Conservation (phyloP, 2,113 vertebrate species). For the Capreolus pygargus region DNA sequence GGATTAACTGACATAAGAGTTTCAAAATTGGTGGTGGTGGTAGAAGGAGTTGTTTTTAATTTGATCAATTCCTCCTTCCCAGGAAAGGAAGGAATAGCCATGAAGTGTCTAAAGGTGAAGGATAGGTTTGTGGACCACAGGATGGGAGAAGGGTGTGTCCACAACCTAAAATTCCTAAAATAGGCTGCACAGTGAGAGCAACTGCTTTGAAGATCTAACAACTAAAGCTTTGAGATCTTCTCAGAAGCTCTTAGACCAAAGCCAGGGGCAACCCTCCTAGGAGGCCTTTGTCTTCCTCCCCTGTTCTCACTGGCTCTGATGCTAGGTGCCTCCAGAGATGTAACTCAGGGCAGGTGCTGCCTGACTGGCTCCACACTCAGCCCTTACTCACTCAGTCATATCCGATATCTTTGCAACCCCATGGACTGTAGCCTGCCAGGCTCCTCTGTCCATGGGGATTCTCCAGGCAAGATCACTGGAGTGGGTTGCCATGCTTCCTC, state of each 20-base stretch:
- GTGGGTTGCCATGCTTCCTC: not conserved
- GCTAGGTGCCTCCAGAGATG: not conserved
- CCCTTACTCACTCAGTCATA: not conserved
- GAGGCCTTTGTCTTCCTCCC: not conserved
- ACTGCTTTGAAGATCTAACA: not conserved
- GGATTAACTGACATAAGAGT: not conserved
- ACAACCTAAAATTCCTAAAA: not conserved
- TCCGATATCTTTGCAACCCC: not conserved
- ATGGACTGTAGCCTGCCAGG: not conserved
- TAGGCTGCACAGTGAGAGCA: accelerated
- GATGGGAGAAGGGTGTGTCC: accelerated
- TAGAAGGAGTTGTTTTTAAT: not conserved
- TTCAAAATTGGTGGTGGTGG: not conserved
- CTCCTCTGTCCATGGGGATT: not conserved
- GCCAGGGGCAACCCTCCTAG: not conserved
- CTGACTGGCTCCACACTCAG: not conserved
- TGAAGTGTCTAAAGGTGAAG: not conserved
- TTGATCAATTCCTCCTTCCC: not conserved
- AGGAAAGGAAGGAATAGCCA: not conserved
- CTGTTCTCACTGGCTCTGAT: not conserved
- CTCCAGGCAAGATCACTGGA: not conserved
- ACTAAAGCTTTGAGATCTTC: not conserved
- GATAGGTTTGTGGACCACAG: not conserved
- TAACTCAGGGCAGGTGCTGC: too few species aligned
- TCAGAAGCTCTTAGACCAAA: not conserved